Evolutionary conservation across 2,797 vertebrate species (phyloP).

Genomic region (Harpagifer antarcticus): DNA sequence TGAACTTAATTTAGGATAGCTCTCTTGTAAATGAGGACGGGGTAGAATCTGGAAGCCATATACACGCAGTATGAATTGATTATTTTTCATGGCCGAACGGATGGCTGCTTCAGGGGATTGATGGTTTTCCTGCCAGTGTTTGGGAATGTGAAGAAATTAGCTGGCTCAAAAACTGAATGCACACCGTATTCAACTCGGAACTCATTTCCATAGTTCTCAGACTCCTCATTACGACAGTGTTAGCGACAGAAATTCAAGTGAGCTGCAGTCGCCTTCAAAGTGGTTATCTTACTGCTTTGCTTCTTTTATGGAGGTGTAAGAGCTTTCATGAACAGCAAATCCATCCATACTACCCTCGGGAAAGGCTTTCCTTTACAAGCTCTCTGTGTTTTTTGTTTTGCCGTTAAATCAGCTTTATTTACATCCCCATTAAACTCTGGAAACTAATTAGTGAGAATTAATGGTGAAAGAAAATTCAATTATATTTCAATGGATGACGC

Average conservation of each 20-base stretch:
- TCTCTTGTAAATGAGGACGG: constrained; percentile 54
- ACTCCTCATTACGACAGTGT: constrained; percentile 34
- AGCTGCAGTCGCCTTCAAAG: constrained; percentile 38
- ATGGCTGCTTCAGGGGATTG: constrained; percentile 59
- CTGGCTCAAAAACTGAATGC: constrained; percentile 41
- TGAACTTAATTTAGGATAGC: constrained; percentile 44
- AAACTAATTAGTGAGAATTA: constrained; percentile 82
- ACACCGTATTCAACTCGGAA: constrained; percentile 38
- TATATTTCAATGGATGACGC: constrained; percentile 75
- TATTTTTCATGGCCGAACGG: constrained; percentile 16
- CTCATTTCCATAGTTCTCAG: constrained; percentile 64
- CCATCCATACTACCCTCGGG: constrained; percentile 40
- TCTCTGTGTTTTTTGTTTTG: constrained; percentile 61
- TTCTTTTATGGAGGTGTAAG: constrained; percentile 37
- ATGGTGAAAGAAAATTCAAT: constrained; percentile 79
- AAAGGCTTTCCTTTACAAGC: constrained; percentile 32
- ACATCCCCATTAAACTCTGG: constrained; percentile 75
- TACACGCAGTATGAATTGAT: constrained; percentile 37
- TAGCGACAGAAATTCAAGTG: constrained; percentile 9
- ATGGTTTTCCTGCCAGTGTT: constrained; percentile 50
- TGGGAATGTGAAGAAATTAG: constrained; percentile 58
- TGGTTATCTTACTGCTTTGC: constrained; percentile 28
- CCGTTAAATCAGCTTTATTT: constrained; percentile 79
- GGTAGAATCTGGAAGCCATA: constrained; percentile 39
- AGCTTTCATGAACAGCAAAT: constrained; percentile 22